These are phyloP conservation scores for Anthoscopus minutus DNA, from an alignment of 2,113 vertebrate genomes.

Conservation along the genomic window DNA sequence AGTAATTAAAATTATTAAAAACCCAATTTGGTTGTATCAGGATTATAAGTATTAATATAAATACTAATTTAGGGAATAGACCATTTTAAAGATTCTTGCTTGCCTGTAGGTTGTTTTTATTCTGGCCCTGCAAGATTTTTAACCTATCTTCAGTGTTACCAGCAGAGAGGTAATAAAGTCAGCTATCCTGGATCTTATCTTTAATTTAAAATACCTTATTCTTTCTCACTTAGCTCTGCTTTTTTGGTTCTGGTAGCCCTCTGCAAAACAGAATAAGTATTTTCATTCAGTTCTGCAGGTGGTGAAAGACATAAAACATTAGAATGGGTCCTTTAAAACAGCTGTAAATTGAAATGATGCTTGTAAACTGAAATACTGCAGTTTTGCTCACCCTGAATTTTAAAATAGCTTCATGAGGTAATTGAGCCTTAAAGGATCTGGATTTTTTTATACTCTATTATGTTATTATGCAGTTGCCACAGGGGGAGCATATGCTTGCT, in stretches of 20 bases:
- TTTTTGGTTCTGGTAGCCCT: conserved; percentile 9
- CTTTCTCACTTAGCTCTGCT: neutral
- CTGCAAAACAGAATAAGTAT: conserved; percentile 6
- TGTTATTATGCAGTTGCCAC: conserved; percentile 57
- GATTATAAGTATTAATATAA: neutral
- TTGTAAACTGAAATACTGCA: conserved; percentile 50
- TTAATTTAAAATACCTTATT: neutral
- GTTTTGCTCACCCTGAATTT: conserved; percentile 49
- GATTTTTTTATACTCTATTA: conserved; percentile 18
- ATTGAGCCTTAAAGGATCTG: conserved; percentile 54
- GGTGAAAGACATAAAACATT: conserved; percentile 34
- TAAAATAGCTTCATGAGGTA: conserved; percentile 56
- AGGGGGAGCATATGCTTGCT: conserved; percentile 45
- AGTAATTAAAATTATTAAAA: neutral
- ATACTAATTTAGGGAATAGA: neutral
- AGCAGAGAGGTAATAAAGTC: neutral
- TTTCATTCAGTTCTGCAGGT: conserved; percentile 43
- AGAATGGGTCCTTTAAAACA: conserved; percentile 46
- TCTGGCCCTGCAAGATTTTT: neutral
- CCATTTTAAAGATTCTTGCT: neutral
- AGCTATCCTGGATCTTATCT: neutral
- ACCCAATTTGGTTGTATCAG: neutral
- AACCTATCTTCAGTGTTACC: neutral
- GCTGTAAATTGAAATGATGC: conserved; percentile 46
- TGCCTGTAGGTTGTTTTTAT: neutral